Evolutionary conservation across 2,888 invertebrate genomes (phyloP), one percentile per base, ranked within the genome.

Genomic region (Drosophila koepferae): DNA sequence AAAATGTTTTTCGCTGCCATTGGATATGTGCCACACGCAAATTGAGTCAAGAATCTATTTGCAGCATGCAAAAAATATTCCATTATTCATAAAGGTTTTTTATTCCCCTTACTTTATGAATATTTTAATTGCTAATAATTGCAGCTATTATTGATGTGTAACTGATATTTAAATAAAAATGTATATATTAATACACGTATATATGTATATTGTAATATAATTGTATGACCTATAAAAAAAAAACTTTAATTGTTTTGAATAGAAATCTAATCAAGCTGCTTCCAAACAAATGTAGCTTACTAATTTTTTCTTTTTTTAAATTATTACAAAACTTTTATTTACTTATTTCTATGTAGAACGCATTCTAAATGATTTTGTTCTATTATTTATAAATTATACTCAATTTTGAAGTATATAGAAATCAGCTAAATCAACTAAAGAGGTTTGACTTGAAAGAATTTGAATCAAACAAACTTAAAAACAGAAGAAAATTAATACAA

Each of bases 11-110:
- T 16, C 44, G 43, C 63, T 60, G 28, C 44, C 34, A 40, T 51
- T 54, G 41, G 41, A 44, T 44, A 54, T 76, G 60, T 63, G 20
- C 43, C 63, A 70, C 60, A 43, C 44, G 28, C 28, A 63, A 36
- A 60, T 14, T 71, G 63, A 56, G 41, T 31, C 62, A 44, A 54
- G 46, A 23, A 31, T 46, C 51, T 48, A 6, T 41, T 51, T 18
- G 54, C n/a, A 38, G 3, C 10, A 18, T 3, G 4, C 3, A 10
- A 23, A 31, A 28, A 28, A 23, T 31, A 44, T 40, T 38, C 9
- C 9, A 36, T 10, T n/a, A 20, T 36, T 53, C 7, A 14, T 34
- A 7, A 5, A 2, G 38, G 38, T 7, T n/a, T 49, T n/a, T 5
- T 14, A 9, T 48, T 9, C 1, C 43, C 1, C 5, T 23, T 31